Evolutionary conservation across 2,113 vertebrate species (phyloP).

Genomic region (Arothron firmamentum): DNA sequence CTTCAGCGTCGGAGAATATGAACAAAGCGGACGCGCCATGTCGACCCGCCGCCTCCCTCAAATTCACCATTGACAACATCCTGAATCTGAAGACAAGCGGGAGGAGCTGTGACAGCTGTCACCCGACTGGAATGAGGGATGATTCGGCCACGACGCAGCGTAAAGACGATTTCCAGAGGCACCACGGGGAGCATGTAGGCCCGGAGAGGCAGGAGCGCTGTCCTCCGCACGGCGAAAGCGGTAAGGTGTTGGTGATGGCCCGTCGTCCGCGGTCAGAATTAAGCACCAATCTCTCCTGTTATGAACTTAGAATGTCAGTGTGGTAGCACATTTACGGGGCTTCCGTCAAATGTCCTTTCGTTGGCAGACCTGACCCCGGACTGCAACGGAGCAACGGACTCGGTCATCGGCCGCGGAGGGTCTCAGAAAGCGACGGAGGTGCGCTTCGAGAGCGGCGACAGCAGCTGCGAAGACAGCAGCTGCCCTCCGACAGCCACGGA

Average conservation of each 20-base stretch:
- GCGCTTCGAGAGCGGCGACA: conserved; percentile 73
- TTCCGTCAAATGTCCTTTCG: conserved; percentile 10
- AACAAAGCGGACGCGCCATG: conserved; percentile 76
- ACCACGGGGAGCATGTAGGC: conserved; percentile 36
- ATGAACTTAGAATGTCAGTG: neutral
- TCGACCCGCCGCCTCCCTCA: conserved; percentile 73
- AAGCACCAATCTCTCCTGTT: conserved; percentile 8
- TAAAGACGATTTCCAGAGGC: conserved; percentile 51
- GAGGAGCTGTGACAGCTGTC: conserved; percentile 61
- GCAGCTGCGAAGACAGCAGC: conserved; percentile 68
- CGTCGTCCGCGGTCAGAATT: neutral
- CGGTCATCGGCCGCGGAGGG: conserved; percentile 46
- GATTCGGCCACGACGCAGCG: conserved; percentile 32
- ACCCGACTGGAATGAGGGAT: conserved; percentile 43
- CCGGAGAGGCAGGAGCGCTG: conserved; percentile 33
- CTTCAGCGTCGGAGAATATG: conserved; percentile 70
- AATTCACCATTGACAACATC: conserved; percentile 80
- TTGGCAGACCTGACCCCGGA: conserved; percentile 58
- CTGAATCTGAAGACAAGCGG: conserved; percentile 74
- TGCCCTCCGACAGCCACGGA: conserved; percentile 51
- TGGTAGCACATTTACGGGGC: neutral
- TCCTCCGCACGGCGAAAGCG: conserved; percentile 41
- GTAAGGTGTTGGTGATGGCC: conserved; percentile 46
- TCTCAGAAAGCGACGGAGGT: conserved; percentile 48
- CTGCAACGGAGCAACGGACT: conserved; percentile 32